Conservation (phyloP, 2,888 invertebrate genomes). For the Linhomoeus sp. region DNA sequence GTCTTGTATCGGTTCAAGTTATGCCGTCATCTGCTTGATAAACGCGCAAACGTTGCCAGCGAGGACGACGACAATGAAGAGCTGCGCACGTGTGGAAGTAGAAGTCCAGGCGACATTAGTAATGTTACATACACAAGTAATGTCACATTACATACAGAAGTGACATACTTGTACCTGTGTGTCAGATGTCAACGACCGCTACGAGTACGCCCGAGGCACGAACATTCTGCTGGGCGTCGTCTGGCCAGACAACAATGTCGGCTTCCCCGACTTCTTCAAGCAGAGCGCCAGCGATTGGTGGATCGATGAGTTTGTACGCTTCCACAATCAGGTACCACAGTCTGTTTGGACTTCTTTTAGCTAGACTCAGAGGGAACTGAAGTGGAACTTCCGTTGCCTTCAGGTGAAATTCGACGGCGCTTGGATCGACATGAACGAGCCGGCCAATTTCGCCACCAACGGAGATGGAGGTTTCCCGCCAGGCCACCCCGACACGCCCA, state of each 20-base stretch:
- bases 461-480: slow-evolving; percentile 9
- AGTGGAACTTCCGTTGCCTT: too few species aligned
- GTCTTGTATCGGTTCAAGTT: too few species aligned
- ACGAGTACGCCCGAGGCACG: background rate
- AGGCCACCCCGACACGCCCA: slow-evolving; percentile 14
- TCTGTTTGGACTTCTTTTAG: too few species aligned
- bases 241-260: slow-evolving; percentile 15
- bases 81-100: too few species aligned
- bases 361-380: too few species aligned
- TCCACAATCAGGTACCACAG: slow-evolving; percentile 1
- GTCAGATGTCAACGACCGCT: background rate
- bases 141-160: too few species aligned
- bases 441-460: slow-evolving; percentile 45
- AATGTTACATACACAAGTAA: too few species aligned
- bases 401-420: slow-evolving; percentile 48
- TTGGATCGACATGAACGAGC: slow-evolving; percentile 82
- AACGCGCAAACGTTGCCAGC: too few species aligned
- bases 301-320: background rate
- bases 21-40: too few species aligned
- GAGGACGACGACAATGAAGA: too few species aligned
- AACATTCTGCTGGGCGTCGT: slow-evolving; percentile 7
- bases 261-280: slow-evolving; percentile 11
- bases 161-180: too few species aligned
- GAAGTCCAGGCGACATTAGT: too few species aligned
- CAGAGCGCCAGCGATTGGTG: slow-evolving; percentile 1